Percentiles rank a stretch among this genome's conserved stretches.
These are phyloP conservation scores for Pholis gunnellus DNA, from an alignment of 2,113 vertebrate genomes.

Conservation along the genomic window DNA sequence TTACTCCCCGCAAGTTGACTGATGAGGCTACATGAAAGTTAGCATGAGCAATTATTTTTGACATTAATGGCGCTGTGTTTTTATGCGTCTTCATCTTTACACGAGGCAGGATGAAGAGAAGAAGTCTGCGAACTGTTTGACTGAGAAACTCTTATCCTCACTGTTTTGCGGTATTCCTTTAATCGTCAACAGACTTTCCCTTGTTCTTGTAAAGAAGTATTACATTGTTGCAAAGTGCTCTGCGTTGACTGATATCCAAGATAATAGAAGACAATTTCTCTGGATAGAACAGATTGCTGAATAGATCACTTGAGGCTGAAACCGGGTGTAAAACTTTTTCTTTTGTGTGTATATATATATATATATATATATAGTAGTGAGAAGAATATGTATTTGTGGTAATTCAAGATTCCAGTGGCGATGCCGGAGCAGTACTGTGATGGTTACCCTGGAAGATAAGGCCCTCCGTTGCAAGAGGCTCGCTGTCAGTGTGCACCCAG, in stretches of 20 bases:
- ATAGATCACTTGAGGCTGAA: not conserved
- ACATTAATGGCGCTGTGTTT: slow-evolving; percentile 56
- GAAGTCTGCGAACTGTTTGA: not conserved
- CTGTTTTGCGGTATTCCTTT: slow-evolving; percentile 36
- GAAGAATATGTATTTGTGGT: not conserved
- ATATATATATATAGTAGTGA: not conserved
- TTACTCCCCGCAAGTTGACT: slow-evolving; percentile 76
- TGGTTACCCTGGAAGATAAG: slow-evolving; percentile 1
- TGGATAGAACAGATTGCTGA: not conserved
- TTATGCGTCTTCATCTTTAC: slow-evolving; percentile 24
- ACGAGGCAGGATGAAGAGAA: not conserved
- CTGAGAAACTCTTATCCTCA: not conserved
- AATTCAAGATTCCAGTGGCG: not conserved
- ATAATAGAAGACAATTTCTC: not conserved
- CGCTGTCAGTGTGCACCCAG: slow-evolving; percentile 10
- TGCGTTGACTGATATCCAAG: not conserved
- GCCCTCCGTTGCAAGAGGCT: slow-evolving; percentile 17
- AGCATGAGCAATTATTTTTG: slow-evolving; percentile 74
- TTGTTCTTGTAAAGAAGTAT: slow-evolving; percentile 3
- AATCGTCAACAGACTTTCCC: not conserved
- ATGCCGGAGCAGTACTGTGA: not conserved
- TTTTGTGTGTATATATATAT: too few species aligned
- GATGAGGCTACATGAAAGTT: slow-evolving; percentile 75
- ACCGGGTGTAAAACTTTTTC: not conserved
- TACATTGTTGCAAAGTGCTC: not conserved